phyloP scores from a whole-genome alignment of 2,113 vertebrate genomes.

The Cyanoderma ruficeps region DNA sequence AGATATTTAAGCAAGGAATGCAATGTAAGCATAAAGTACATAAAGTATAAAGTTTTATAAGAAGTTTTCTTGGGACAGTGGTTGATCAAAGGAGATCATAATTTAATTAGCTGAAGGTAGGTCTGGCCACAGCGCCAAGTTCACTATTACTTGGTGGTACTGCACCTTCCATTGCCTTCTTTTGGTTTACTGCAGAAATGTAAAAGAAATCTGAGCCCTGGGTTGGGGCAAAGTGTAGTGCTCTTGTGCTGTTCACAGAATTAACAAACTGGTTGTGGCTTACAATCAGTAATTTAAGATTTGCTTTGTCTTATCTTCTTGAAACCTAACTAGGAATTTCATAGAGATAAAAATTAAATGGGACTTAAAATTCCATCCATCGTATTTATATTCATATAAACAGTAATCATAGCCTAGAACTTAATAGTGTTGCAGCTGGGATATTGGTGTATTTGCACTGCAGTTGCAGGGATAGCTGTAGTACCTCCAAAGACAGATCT shows the following conservation, averaged over 20 bases:
- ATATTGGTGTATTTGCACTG: neutral
- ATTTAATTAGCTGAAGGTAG: neutral
- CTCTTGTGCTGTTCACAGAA: neutral
- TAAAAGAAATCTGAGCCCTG: neutral
- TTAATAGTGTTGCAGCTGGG: neutral
- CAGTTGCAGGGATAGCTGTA: neutral
- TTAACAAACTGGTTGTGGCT: neutral
- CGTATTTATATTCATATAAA: neutral
- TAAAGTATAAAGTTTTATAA: neutral
- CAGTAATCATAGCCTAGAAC: neutral
- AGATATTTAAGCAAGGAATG: neutral
- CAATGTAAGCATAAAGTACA: neutral
- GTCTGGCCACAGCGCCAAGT: neutral
- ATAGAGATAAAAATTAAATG: neutral
- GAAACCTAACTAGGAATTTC: neutral
- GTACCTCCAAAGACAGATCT: neutral
- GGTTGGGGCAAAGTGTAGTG: neutral
- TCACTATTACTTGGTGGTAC: neutral
- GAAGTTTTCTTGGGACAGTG: neutral
- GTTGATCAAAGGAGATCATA: neutral
- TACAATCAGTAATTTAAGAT: neutral
- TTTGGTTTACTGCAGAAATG: neutral
- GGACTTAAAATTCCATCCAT: neutral
- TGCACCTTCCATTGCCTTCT: neutral
- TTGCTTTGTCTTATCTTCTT: neutral